Base-by-base conservation (phyloP, 1,140 invertebrate species). In the Drosophila ficusphila region DNA sequence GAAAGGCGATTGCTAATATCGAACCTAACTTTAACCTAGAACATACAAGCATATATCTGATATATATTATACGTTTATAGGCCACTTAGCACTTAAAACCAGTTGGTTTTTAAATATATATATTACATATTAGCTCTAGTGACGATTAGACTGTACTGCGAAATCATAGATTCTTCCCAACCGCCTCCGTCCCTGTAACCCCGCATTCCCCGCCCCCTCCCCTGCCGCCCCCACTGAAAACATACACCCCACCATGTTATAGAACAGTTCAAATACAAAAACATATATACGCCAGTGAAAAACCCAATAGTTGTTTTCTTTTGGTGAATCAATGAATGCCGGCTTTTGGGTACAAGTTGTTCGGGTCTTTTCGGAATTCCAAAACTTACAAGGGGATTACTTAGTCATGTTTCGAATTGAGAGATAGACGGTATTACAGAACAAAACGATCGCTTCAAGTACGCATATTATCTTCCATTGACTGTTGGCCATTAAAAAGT, bases 81-180 rank as follows among this genome's bases (percentile, higher is more conserved):
- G 64, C 46, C 44, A 65, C 39, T 58, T 75, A 60, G 58, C 65
- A 76, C 65, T 47, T 54, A 53, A 74, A 65, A 53, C 78, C 78
- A 82, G 70, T 85, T 79, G 76, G 70, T 85, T 65, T 71, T 75
- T 75, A 64, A 77, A 53, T 46, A 18, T 44, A 44, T 39, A 33
- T 47, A 72, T 52, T 60, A 48, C 41, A 73, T 56, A 48, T 48
- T 83, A 68, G 82, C 38, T 62, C 36, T 79, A 79, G 76, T 79
- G 52, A 83, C 60, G 42, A 42, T 73, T 83, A 79, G 81, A 81
- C 79, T 85, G 79, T 85, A 76, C 76, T 58, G 75, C 57, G 57
- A 76, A 79, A 81, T 79, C 61, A 76, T 75, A 86, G 81, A 71
- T 67, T 81, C 81, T 85, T 73, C 61, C 76, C 52, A 34, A 33